Conservation (phyloP, 2,888 invertebrate genomes). For the Sympetrum striolatum region DNA sequence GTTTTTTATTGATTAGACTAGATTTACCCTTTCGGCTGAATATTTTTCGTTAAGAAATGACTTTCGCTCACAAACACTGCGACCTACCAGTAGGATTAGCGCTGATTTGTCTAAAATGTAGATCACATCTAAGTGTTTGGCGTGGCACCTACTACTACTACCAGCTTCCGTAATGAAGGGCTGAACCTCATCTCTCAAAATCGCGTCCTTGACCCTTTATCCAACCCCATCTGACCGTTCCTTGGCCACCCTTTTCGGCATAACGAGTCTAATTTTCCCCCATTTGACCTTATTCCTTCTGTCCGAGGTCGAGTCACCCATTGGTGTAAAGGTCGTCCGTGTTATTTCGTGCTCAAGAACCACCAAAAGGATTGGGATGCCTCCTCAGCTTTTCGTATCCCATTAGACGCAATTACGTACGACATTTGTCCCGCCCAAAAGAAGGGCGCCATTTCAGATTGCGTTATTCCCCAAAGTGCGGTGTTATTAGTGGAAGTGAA, state of each 20-base stretch:
- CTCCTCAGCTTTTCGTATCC: not conserved
- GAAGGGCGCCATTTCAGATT: not conserved
- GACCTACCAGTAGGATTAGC: no score
- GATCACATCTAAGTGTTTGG: not conserved
- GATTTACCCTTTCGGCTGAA: no score
- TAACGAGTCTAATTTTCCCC: not conserved
- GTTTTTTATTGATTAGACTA: no score
- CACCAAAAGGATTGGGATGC: not conserved
- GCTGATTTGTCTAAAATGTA: no score
- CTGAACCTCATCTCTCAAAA: not conserved
- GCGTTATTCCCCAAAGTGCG: not conserved
- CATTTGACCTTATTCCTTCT: not conserved
- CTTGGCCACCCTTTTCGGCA: not conserved
- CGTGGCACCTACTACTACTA: not conserved
- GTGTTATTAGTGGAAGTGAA: not conserved
- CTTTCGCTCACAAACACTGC: no score
- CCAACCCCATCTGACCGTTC: not conserved
- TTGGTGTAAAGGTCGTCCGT: not conserved
- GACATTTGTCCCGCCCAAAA: not conserved
- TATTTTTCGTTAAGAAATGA: no score
- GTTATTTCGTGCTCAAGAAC: not conserved
- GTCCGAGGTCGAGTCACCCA: not conserved
- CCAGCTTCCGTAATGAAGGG: not conserved
- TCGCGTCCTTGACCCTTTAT: not conserved
- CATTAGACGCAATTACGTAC: not conserved